Percentiles rank a stretch among this genome's conserved stretches.
phyloP scores from a whole-genome alignment of 2,113 vertebrate genomes.

The Petaurus breviceps region DNA sequence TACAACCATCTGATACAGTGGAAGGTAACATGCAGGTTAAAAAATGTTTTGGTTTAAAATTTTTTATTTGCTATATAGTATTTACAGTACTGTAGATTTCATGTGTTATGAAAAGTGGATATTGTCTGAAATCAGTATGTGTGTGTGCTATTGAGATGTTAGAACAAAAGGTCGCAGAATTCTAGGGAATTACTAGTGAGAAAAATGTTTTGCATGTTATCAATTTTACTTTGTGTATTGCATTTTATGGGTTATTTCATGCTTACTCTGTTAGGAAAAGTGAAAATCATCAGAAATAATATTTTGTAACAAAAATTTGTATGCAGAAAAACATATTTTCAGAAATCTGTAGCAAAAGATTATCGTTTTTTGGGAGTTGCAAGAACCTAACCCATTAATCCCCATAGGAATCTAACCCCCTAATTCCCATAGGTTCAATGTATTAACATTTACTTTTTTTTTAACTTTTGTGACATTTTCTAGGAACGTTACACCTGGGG shows the following conservation, averaged over 20 bases:
- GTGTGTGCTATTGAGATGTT: neutral
- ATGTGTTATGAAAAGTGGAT: neutral
- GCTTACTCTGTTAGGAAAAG: neutral
- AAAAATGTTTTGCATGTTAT: neutral
- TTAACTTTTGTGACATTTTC: neutral
- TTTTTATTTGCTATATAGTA: neutral
- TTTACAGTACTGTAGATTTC: neutral
- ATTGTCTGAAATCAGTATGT: neutral
- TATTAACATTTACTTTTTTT: neutral
- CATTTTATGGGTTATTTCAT: neutral
- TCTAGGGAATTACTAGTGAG: neutral
- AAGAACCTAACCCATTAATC: neutral
- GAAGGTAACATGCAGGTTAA: neutral
- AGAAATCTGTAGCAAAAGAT: neutral
- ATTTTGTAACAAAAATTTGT: neutral
- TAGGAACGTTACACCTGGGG: neutral
- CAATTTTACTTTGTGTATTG: neutral
- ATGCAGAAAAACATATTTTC: neutral
- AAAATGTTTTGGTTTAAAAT: neutral
- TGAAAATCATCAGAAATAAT: neutral
- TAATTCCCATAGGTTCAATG: neutral
- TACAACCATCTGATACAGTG: neutral
- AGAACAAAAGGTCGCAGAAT: neutral
- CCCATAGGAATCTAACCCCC: neutral
- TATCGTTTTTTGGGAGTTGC: neutral